A percentile compares a stretch with the other conserved stretches of the same genome.
These are phyloP conservation scores for Silurus asotus DNA, from an alignment of 2,113 vertebrate genomes.

Conservation along the genomic window DNA sequence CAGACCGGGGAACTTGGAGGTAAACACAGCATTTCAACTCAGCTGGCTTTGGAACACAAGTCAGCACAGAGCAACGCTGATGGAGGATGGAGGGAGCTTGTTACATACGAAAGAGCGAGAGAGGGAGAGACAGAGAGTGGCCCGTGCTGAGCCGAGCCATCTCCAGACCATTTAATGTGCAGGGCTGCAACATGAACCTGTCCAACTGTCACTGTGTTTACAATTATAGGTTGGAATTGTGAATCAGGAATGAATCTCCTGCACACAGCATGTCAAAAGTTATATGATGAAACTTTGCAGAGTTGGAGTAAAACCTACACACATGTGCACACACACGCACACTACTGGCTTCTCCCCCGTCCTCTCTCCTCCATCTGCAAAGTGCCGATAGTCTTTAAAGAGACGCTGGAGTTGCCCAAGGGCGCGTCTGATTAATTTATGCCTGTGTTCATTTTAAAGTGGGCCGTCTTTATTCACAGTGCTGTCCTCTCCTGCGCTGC, in stretches of 20 bases:
- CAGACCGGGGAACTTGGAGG: constrained; percentile 29
- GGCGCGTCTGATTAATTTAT: constrained; percentile 54
- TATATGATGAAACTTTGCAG: constrained; percentile 9
- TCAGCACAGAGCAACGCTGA: constrained; percentile 14
- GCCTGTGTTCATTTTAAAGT: constrained; percentile 51
- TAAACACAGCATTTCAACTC: constrained; percentile 29
- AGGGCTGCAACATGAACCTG: background rate
- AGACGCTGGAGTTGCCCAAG: constrained; percentile 31
- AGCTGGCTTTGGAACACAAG: background rate
- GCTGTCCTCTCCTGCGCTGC: constrained; percentile 24
- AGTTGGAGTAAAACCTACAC: background rate
- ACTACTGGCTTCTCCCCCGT: background rate
- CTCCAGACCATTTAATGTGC: background rate
- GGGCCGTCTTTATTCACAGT: constrained; percentile 33
- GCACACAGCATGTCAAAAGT: constrained; percentile 1
- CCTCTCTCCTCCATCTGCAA: constrained; percentile 7
- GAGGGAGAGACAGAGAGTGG: background rate
- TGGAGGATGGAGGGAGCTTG: background rate
- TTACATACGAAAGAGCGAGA: background rate
- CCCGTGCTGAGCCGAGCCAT: background rate
- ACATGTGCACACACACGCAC: background rate
- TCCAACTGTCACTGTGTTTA: constrained; percentile 14
- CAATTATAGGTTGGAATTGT: background rate
- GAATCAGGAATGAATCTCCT: constrained; percentile 16
- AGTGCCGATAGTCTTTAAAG: constrained; percentile 43